These are phyloP conservation scores for Chirona hameri DNA, from an alignment of 2,888 invertebrate species.

Conservation along the genomic window DNA sequence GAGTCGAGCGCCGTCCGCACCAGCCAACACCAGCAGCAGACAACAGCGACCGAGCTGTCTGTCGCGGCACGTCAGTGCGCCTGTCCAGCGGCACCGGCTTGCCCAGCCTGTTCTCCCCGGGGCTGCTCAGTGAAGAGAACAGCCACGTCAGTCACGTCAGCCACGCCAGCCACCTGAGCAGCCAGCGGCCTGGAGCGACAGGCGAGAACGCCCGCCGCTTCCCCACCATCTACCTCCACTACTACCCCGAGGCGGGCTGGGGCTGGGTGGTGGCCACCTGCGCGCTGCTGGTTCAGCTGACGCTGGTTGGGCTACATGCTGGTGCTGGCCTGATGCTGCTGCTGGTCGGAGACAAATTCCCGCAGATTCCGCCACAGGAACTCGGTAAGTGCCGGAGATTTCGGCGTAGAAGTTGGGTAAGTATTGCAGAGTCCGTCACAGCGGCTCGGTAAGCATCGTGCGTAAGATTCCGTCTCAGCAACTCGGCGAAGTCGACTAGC, in stretches of 20 bases:
- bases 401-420: too few relatives aligned
- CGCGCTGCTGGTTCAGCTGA: constrained; percentile 66
- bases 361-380: background rate
- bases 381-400: background rate
- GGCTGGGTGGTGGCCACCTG: constrained; percentile 75
- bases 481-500: too few relatives aligned
- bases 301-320: constrained; percentile 70
- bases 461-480: too few relatives aligned
- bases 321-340: constrained; percentile 51
- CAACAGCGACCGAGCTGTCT: background rate
- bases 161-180: background rate
- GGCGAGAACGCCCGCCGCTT: background rate
- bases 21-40: background rate
- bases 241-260: constrained; percentile 65
- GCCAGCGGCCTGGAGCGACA: background rate
- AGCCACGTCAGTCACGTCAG: background rate
- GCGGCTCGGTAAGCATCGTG: too few relatives aligned
- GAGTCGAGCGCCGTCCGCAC: background rate
- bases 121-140: background rate
- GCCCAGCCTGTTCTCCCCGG: background rate
- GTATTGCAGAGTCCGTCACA: too few relatives aligned
- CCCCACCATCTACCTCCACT: constrained; percentile 13
- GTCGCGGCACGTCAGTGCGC: background rate
- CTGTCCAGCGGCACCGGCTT: background rate
- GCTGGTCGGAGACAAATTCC: background rate